Conservation (phyloP, 2,797 vertebrate genomes). For the Lithobates sylvaticus region DNA sequence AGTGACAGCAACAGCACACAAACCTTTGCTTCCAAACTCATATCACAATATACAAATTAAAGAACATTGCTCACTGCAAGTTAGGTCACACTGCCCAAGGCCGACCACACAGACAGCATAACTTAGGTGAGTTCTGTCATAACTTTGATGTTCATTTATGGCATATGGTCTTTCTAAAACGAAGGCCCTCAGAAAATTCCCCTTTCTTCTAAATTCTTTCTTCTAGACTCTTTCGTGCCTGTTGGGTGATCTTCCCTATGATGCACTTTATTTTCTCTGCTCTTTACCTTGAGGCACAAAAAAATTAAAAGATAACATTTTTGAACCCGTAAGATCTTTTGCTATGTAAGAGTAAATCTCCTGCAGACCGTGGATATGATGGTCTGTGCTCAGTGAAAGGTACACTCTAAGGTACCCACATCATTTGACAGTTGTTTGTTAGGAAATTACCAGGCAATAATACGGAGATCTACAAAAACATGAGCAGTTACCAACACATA, state of each 20-base stretch:
- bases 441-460: not conserved
- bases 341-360: not conserved
- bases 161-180: not conserved
- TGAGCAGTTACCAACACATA: not conserved
- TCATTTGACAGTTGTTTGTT: not conserved
- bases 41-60: not conserved
- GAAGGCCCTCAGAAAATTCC: not conserved
- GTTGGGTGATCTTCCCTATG: not conserved
- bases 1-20: not conserved
- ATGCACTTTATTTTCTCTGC: not conserved
- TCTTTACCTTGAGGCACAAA: not conserved
- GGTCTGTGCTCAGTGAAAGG: not conserved
- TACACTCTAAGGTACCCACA: not conserved
- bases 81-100: not conserved
- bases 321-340: too few relatives aligned
- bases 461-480: not conserved
- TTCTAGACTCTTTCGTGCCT: not conserved
- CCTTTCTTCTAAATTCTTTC: not conserved
- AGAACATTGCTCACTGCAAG: not conserved
- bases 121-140: conserved; percentile 1
- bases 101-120: not conserved
- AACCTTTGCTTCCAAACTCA: not conserved
- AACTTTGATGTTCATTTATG: not conserved
- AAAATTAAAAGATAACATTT: too few relatives aligned
- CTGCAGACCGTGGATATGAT: too few relatives aligned